phyloP scores from a whole-genome alignment of 2,888 invertebrate species.

The Ornithoptera alexandrae region DNA sequence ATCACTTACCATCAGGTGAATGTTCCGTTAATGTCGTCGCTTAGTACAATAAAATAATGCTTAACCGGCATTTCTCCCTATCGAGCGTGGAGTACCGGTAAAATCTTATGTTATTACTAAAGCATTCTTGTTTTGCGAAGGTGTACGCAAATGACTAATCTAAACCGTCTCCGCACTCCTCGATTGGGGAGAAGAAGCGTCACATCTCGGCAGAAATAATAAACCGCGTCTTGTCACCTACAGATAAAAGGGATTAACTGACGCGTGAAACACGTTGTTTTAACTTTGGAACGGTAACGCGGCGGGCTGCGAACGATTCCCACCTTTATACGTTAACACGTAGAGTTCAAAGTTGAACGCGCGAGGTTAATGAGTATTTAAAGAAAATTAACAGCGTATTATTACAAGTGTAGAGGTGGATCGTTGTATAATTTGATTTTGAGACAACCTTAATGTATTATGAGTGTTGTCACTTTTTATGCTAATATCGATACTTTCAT shows the following conservation, averaged over 20 bases:
- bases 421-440: constrained; percentile 74
- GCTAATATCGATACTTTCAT: constrained; percentile 36
- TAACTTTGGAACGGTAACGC: constrained; percentile 40
- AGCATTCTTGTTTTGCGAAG: too few species aligned
- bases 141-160: constrained; percentile 4
- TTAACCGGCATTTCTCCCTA: too few species aligned
- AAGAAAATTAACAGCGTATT: constrained; percentile 67
- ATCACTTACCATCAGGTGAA: too few species aligned
- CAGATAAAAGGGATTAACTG: constrained; percentile 73
- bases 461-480: constrained; percentile 46
- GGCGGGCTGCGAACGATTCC: constrained; percentile 12
- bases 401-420: constrained; percentile 69
- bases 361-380: constrained; percentile 40
- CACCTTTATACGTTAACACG: constrained; percentile 17
- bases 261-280: constrained; percentile 68
- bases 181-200: constrained; percentile 51
- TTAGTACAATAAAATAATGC: too few species aligned
- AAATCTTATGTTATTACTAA: too few species aligned
- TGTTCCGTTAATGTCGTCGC: too few species aligned
- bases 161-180: constrained; percentile 30
- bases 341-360: constrained; percentile 36
- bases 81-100: too few species aligned
- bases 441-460: constrained; percentile 64
- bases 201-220: constrained; percentile 70
- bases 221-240: constrained; percentile 71